Base-by-base conservation (phyloP, 2,888 invertebrate species). In the Loripinus fragilis region DNA sequence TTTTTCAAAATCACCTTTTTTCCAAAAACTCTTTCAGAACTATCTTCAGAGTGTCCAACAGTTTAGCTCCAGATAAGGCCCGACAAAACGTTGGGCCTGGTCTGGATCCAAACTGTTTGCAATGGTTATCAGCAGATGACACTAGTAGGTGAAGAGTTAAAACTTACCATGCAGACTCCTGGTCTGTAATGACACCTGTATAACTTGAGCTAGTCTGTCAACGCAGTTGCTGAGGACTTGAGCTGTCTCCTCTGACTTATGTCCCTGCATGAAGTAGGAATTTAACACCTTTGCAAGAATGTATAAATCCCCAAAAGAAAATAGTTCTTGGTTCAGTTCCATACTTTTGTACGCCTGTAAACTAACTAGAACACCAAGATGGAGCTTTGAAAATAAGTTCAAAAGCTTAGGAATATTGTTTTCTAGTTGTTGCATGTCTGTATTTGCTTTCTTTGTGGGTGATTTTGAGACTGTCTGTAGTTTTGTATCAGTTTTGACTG, bases 151-250 rank as follows among this genome's bases (percentile, higher is more conserved):
- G n/a, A n/a, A n/a, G n/a, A n/a, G n/a, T n/a, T n/a, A 38, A 38
- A 38, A 73, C 80, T 87, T 91, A 94, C 96, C 96, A 86, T 96
- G 95, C 92, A 97, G 95, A 92, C 97, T 97, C 79, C 96, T 96
- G 35, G 96, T 96, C 25, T 96, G 95, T 42, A 97, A 94, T 0
- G 96, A 96, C 20, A 97, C 96, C 93, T 97, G 97, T 0, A 97
- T 95, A 0, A 97, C 96, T 92, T 98, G 98, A 0, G 97, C 97
- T 86, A 97, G 95, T 89, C 97, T 95, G 92, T 97, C 97, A 78
- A 97, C 94, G 68, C 95, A 95, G 68, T 95, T 94, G 93, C 96
- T 95, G 0, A 91, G 88, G 87, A 95, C 95, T 41, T 96, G 95
- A 0, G 91, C 87, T 87, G 95, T 94, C 33, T 84, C 83, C 20